A percentile compares a stretch with the other conserved stretches of the same genome.
These are phyloP conservation scores for Orius laevigatus DNA, from an alignment of 1,140 invertebrate species.

Conservation along the genomic window DNA sequence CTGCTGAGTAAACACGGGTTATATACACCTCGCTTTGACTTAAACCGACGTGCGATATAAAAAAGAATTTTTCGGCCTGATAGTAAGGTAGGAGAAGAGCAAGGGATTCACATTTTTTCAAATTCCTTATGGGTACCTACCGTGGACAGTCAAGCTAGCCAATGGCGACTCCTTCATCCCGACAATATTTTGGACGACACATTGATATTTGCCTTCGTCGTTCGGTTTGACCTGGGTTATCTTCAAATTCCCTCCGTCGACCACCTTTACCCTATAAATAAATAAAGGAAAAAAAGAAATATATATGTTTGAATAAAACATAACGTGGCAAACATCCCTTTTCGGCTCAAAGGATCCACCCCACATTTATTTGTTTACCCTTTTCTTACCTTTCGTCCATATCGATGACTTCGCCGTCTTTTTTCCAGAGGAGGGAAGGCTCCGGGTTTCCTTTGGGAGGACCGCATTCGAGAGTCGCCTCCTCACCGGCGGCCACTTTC, in stretches of 20 bases:
- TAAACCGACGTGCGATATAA: too few relatives aligned
- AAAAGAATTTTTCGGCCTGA: too few relatives aligned
- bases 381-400: constrained; percentile 31
- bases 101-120: constrained; percentile 1
- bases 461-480: constrained; percentile 75
- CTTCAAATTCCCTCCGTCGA: constrained; percentile 64
- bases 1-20: too few relatives aligned
- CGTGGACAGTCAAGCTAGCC: constrained; percentile 65
- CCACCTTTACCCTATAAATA: constrained; percentile 49
- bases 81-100: background rate
- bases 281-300: constrained; percentile 16
- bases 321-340: background rate
- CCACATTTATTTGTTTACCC: background rate
- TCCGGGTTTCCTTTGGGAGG: constrained; percentile 88
- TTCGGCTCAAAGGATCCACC: background rate
- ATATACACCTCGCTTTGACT: too few relatives aligned
- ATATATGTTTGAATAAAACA: background rate
- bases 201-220: constrained; percentile 73
- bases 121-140: constrained; percentile 34
- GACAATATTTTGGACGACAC: constrained; percentile 69
- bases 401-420: constrained; percentile 56
- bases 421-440: constrained; percentile 79
- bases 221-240: constrained; percentile 62
- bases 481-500: constrained; percentile 76
- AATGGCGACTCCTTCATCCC: constrained; percentile 60